Base-by-base conservation (phyloP, 2,113 vertebrate species). In the Uropsilus gracilis region DNA sequence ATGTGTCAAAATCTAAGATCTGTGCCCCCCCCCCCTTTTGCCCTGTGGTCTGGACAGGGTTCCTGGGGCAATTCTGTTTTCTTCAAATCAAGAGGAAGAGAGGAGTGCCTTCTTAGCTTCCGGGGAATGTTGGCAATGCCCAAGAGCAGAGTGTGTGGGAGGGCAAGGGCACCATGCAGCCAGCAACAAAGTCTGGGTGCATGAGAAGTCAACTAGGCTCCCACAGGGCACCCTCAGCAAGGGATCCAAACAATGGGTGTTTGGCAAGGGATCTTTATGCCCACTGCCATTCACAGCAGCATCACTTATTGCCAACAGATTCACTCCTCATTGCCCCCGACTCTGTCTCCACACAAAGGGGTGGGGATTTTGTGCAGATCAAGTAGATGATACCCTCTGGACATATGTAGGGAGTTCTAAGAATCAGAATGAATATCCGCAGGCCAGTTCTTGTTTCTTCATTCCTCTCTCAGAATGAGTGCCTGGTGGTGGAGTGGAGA, bases 401-500 rank as follows among this genome's bases (percentile, higher is more conserved):
- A 39, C 81, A 30, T 32, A 9, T 26, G 13, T 30, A 39, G 34
- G 53, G 39, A 28, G 46, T 39, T 50, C 84, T 75, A 57, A 88
- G 77, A 69, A 42, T 18, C 44, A 78, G 30, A 32, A 3, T n/a
- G 30, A n/a, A 44, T 37, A 10, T 9, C 73, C 72, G 20, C n/a
- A n/a, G 30, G 24, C n/a, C 59, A 59, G 3, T 20, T 18, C 28
- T 2, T 9, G 37, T 50, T 44, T 37, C 34, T 63, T 71, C 34
- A 34, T 50, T 87, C 39, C 39, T 28, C 30, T 92, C 64, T 59
- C 3, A 8, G 18, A 6, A 22, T 13, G 50, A 44, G 16, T 11
- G 6, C 59, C 5, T 0, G 0, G 3, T 0, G 3, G 7, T 14
- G 34, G 3, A 7, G 39, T 3, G 10, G 32, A 17, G 77, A 63